A percentile compares a stretch with the other conserved stretches of the same genome.
Evolutionary conservation across 2,888 invertebrate genomes (phyloP).

Genomic region (Erynnis tages): DNA sequence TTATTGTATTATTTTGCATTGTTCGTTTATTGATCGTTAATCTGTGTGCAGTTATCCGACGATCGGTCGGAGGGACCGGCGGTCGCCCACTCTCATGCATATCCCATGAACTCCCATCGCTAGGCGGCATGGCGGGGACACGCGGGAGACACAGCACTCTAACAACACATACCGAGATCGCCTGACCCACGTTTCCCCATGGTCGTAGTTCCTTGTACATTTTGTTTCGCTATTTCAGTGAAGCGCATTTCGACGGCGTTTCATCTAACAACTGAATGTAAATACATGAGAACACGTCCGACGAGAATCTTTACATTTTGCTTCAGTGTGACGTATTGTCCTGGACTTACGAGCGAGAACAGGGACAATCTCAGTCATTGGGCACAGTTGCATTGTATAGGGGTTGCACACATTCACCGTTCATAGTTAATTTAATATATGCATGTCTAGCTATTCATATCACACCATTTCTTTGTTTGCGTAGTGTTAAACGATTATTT

Average conservation of each 20-base stretch:
- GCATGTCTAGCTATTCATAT: conserved; percentile 46
- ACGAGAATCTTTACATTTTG: conserved; percentile 64
- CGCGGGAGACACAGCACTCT: conserved; percentile 44
- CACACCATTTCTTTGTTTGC: conserved; percentile 12
- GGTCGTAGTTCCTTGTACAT: conserved; percentile 48
- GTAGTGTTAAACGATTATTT: conserved; percentile 5
- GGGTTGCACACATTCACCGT: conserved; percentile 67
- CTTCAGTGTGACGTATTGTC: conserved; percentile 80
- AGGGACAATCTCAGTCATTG: conserved; percentile 68
- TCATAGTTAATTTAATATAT: conserved; percentile 45
- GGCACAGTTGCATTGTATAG: conserved; percentile 81
- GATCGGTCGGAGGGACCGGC: conserved; percentile 44
- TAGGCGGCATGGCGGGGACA: conserved; percentile 35
- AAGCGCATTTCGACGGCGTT: conserved; percentile 70
- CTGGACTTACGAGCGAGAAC: conserved; percentile 55
- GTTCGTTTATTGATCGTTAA: conserved; percentile 55
- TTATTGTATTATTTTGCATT: conserved; percentile 67
- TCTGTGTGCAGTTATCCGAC: conserved; percentile 42
- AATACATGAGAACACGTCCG: conserved; percentile 57
- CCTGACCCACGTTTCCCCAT: conserved; percentile 45
- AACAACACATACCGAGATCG: conserved; percentile 38
- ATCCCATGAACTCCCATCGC: conserved; percentile 40
- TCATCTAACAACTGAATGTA: conserved; percentile 66
- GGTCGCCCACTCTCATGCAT: conserved; percentile 51
- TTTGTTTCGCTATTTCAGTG: conserved; percentile 66